A percentile compares a stretch with the other conserved stretches of the same genome.
Evolutionary conservation across 2,797 vertebrate genomes (phyloP).

Genomic region (Odontamblyopus lacepedii): DNA sequence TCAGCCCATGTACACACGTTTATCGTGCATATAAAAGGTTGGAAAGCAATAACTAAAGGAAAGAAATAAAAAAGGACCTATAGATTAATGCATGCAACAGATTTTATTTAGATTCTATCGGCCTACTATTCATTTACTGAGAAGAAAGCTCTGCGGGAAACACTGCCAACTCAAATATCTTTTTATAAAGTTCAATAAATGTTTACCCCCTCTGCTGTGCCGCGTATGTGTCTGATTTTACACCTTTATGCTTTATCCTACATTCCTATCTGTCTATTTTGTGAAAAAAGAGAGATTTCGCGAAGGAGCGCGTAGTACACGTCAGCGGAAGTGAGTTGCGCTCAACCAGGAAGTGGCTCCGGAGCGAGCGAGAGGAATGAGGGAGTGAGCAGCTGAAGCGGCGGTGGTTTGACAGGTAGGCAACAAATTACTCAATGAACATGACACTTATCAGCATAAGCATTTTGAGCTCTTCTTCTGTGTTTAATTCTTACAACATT

Average conservation of each 20-base stretch:
- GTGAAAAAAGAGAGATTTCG: slow-evolving; percentile 20
- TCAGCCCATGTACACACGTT: background rate
- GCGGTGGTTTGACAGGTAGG: slow-evolving; percentile 54
- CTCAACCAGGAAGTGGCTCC: slow-evolving; percentile 63
- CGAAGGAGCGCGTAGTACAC: slow-evolving; percentile 21
- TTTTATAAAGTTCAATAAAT: slow-evolving; percentile 46
- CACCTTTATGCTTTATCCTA: background rate
- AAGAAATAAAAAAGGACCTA: background rate
- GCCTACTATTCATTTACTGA: slow-evolving; percentile 32
- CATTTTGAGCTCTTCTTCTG: background rate
- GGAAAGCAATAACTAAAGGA: background rate
- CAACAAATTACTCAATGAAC: slow-evolving; percentile 38
- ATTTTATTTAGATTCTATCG: slow-evolving; percentile 33
- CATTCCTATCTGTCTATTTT: background rate
- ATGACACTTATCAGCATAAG: background rate
- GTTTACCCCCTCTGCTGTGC: slow-evolving; percentile 23
- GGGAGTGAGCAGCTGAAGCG: slow-evolving; percentile 61
- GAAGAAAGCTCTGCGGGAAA: slow-evolving; percentile 21
- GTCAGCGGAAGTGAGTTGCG: slow-evolving; percentile 46
- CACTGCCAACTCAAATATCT: slow-evolving; percentile 17
- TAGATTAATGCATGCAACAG: slow-evolving; percentile 39
- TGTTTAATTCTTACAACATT: accelerated
- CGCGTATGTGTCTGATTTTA: background rate
- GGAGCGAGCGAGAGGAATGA: slow-evolving; percentile 32
- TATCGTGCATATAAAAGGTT: background rate